These are phyloP conservation scores for Apogon hyalosoma DNA, from an alignment of 2,797 vertebrate species.

Conservation along the genomic window DNA sequence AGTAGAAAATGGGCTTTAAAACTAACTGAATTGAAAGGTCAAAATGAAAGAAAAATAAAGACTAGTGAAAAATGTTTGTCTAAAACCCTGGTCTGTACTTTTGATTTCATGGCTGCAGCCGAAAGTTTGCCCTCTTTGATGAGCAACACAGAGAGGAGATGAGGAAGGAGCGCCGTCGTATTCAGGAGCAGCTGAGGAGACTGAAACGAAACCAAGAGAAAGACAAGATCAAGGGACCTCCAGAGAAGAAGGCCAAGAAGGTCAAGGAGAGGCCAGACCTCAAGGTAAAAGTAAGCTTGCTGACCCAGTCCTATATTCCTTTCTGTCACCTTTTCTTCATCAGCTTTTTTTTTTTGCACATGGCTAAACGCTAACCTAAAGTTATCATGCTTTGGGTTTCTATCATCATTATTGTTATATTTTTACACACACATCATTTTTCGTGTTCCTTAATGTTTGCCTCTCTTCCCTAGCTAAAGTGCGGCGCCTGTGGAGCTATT, in stretches of 20 bases:
- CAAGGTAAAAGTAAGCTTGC: slow-evolving; percentile 90
- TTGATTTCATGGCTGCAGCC: slow-evolving; percentile 76
- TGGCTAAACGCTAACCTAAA: background rate
- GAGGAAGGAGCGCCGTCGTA: slow-evolving; percentile 95
- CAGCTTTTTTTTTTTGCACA: slow-evolving; percentile 5
- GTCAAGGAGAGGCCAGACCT: slow-evolving; percentile 97
- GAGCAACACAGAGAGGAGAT: slow-evolving; percentile 99
- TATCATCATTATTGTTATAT: background rate
- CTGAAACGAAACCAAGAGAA: slow-evolving; percentile 98
- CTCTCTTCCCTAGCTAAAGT: slow-evolving; percentile 90
- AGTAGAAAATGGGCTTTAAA: too few relatives aligned
- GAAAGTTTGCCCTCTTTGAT: slow-evolving; percentile 96
- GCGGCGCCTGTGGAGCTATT: slow-evolving; percentile 97
- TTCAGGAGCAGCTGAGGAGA: slow-evolving; percentile 95
- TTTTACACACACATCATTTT: slow-evolving; percentile 1
- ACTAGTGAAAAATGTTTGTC: too few relatives aligned
- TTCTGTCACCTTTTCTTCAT: slow-evolving; percentile 37
- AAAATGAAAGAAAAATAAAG: too few relatives aligned
- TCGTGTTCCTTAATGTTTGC: slow-evolving; percentile 70
- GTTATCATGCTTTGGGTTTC: background rate
- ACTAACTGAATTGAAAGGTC: too few relatives aligned
- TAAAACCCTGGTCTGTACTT: background rate
- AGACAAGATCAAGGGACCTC: slow-evolving; percentile 95
- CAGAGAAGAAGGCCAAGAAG: slow-evolving; percentile 98
- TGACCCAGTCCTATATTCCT: slow-evolving; percentile 59